These are phyloP conservation scores for Sesamia nonagrioides DNA, from an alignment of 1,140 invertebrate genomes.

Conservation along the genomic window DNA sequence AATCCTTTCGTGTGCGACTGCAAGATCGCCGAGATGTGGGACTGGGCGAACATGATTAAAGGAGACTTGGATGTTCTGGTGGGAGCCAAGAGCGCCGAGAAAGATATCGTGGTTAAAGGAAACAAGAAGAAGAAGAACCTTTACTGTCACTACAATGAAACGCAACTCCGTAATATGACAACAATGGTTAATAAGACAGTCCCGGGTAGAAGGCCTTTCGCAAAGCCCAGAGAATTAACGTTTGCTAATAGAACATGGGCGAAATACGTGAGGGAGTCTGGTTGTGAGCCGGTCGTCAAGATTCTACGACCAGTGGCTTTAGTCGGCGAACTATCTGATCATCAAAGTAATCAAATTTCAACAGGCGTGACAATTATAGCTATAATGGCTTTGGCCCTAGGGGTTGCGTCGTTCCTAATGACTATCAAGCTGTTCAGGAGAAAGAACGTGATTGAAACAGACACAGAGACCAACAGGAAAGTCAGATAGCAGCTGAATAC, in stretches of 20 bases:
- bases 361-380: slow-evolving; percentile 63
- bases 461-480: slow-evolving; percentile 75
- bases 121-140: slow-evolving; percentile 90
- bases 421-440: slow-evolving; percentile 72
- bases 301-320: slow-evolving; percentile 82
- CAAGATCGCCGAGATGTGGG: slow-evolving; percentile 91
- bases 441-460: slow-evolving; percentile 55
- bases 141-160: slow-evolving; percentile 90
- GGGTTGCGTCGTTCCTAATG: slow-evolving; percentile 71
- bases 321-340: slow-evolving; percentile 64
- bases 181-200: slow-evolving; percentile 85
- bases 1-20: slow-evolving; percentile 92
- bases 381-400: slow-evolving; percentile 67
- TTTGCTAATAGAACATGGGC: slow-evolving; percentile 91
- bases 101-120: slow-evolving; percentile 88
- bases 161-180: slow-evolving; percentile 86
- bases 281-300: slow-evolving; percentile 88
- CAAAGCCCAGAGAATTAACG: slow-evolving; percentile 87
- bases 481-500: slow-evolving; percentile 65
- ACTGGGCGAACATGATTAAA: slow-evolving; percentile 90
- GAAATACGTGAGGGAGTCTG: slow-evolving; percentile 91
- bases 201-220: slow-evolving; percentile 87
- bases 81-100: slow-evolving; percentile 89
- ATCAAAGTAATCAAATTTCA: slow-evolving; percentile 56
- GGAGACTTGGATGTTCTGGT: slow-evolving; percentile 90